Conservation (phyloP, 2,888 invertebrate genomes). For the Hylaea fasciaria region DNA sequence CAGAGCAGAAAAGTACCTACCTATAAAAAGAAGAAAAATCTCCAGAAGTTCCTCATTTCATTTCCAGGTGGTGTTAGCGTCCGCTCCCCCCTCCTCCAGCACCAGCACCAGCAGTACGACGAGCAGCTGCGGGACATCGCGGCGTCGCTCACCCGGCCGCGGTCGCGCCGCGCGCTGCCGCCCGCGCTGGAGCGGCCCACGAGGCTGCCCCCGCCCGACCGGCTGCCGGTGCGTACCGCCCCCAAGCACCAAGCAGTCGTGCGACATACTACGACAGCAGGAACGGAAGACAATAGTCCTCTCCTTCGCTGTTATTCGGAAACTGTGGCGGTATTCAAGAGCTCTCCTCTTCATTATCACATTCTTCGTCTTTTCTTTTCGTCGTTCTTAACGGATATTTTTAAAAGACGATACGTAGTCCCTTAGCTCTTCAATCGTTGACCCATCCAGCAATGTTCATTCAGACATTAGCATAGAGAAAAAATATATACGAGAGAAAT, state of each 20-base stretch:
- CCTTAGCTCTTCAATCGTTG: neutral
- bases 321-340: no score
- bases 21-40: neutral
- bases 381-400: no score
- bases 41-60: neutral
- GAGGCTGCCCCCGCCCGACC: constrained; percentile 76
- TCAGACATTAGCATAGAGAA: neutral
- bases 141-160: constrained; percentile 91
- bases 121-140: constrained; percentile 93
- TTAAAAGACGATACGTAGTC: no score
- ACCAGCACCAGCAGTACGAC: constrained; percentile 81
- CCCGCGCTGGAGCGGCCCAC: constrained; percentile 85
- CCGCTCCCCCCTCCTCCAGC: constrained; percentile 77
- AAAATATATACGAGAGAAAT: constrained; percentile 15
- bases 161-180: constrained; percentile 81
- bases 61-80: constrained; percentile 58
- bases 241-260: neutral
- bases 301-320: no score
- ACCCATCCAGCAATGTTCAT: neutral
- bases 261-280: no score
- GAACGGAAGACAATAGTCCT: neutral
- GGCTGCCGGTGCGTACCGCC: constrained; percentile 66
- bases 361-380: no score
- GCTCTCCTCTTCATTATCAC: no score
- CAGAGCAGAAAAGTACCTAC: no score